Base-by-base conservation (phyloP, 2,888 invertebrate species). In the Himalopsyche kuldschensis region DNA sequence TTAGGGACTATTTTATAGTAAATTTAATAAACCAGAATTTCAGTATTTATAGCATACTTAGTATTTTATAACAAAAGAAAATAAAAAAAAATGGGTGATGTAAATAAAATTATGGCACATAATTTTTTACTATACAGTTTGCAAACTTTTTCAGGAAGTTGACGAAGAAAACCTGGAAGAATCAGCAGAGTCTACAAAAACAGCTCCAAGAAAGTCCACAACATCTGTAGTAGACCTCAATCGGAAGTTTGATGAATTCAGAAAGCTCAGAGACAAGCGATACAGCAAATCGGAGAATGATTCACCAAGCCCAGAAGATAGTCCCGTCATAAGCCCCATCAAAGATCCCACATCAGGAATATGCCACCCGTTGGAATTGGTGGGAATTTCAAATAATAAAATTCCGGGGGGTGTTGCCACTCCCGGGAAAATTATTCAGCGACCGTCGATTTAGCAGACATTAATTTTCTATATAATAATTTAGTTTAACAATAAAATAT, bases 141-240 rank as follows among this genome's bases (percentile, higher is more conserved):
- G 32, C 4, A 5, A 41, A 15, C 15, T 31, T 30, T 89, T 89
- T 41, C 90, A 94, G 93, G 95, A 95, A 90, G 95, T 95, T 24
- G 95, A 95, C 87, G 95, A 95, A 88, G 94, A 94, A 63, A 93
- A 92, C 86, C 89, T 91, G 15, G 92, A 92, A 75, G 91, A 91
- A 48, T 87, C 85, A n/a, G 80, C 82, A 4, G 86, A 85, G 41
- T 83, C 83, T 84, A 79, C 87, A 5, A 87, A 89, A 79, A 86
- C 88, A 80, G 86, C 88, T 32, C 88, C 88, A 48, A 88, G 87
- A 20, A 89, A 90, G 82, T 91, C 90, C 10, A 92, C 92, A 86
- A 90, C 92, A 87, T 91, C 92, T 1, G 93, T 92, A 88, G 88
- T 91, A 79, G 90, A 90, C 86, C 89, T 93, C 47, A 92, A 92